These are phyloP conservation scores for Tiaroga cobitis DNA, from an alignment of 2,797 vertebrate genomes.

Conservation along the genomic window DNA sequence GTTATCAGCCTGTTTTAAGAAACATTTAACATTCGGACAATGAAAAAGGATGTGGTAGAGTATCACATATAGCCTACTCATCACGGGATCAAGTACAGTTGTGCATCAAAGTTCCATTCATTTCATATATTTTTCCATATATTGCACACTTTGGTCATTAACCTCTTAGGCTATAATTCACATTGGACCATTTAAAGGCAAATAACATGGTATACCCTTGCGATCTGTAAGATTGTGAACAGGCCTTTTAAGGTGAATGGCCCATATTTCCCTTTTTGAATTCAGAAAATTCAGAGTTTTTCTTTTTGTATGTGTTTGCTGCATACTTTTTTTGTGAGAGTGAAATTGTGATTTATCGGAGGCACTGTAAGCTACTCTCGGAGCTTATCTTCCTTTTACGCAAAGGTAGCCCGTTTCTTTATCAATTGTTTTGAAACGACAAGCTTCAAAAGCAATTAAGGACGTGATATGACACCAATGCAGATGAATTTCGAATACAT, in stretches of 20 bases:
- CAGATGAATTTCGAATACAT: conserved; percentile 57
- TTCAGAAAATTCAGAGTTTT: conserved; percentile 35
- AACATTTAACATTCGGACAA: neutral
- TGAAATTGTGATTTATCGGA: conserved; percentile 71
- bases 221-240: neutral
- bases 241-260: neutral
- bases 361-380: conserved; percentile 56
- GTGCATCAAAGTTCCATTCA: neutral
- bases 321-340: conserved; percentile 27
- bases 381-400: conserved; percentile 63
- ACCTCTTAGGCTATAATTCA: neutral
- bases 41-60: neutral
- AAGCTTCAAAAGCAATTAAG: conserved; percentile 73
- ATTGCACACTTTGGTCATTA: neutral
- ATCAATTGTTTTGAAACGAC: conserved; percentile 74
- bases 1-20: neutral
- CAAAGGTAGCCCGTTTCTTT: conserved; percentile 63
- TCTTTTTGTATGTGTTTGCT: conserved; percentile 53
- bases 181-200: neutral
- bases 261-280: neutral
- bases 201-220: neutral
- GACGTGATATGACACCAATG: conserved; percentile 65
- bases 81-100: neutral
- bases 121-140: neutral
- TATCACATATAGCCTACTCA: neutral